Evolutionary conservation across 1,140 invertebrate species (phyloP), one percentile per base, ranked within the genome.

Genomic region (Caenorhabditis remanei): DNA sequence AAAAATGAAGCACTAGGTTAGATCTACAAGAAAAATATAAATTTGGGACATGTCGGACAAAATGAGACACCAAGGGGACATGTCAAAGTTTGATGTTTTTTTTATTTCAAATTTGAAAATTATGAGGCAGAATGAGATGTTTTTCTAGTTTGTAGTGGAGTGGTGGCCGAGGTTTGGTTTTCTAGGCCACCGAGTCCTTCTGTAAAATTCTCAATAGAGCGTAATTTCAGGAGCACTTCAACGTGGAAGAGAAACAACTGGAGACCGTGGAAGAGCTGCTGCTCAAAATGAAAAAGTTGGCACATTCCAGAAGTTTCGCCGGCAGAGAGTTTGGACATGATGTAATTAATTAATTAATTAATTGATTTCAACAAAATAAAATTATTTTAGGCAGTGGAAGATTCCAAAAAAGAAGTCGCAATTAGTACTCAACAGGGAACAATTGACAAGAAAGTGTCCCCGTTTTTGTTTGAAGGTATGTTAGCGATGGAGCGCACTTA

Each of bases 401-500:
- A 89, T 56, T 48, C 53, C 5, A 82, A 85, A 11, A 89, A 87
- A 61, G 63, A 75, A 16, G 88, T 89, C 3, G 55, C 86, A 40
- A 89, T 89, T 58, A 87, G 85, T 83, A 48, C 43, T 19, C 67
- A 56, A 14, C 89, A 89, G 41, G 85, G 85, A 16, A 67, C 46
- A 40, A 84, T 88, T 3, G 56, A 82, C 7, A 84, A 83, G 41
- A 67, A 55, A 41, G 53, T 89, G 5, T 56, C 50, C n/a, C 89
- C 87, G 8, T 89, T 86, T 84, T 83, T 89, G 55, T 89, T 86
- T 63, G 89, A 89, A 87, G 89, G 89, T 89, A 50, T 32, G 40
- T 4, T 46, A 0, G 58, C n/a, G 8, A 19, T 32, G 32, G 16
- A 4, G 21, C 4, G 8, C 4, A 9, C 5, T 9, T 14, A 11